A percentile compares a stretch with the other conserved stretches of the same genome.
These are phyloP conservation scores for Leptopilina boulardi DNA, from an alignment of 1,140 invertebrate species.

Conservation along the genomic window DNA sequence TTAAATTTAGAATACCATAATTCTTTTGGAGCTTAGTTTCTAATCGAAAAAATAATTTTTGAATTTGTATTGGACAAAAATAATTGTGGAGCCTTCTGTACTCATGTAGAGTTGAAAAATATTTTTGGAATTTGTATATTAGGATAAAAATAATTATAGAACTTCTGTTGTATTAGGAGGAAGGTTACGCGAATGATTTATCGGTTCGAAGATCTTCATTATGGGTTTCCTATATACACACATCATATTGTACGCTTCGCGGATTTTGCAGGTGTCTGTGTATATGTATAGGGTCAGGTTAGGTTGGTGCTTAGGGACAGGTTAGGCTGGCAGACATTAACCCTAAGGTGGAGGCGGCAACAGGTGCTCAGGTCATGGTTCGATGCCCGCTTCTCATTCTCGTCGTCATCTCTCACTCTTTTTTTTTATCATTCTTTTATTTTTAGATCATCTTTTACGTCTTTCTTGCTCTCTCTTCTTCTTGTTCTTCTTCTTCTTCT, in stretches of 20 bases:
- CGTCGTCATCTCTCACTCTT: not conserved
- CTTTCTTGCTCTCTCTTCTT: conserved; percentile 15
- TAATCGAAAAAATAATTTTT: too few species aligned
- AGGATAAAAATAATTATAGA: too few species aligned
- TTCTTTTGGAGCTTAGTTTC: too few species aligned
- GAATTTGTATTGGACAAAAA: too few species aligned
- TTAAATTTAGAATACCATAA: too few species aligned
- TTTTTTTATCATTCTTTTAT: not conserved
- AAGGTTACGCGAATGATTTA: too few species aligned
- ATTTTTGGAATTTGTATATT: too few species aligned
- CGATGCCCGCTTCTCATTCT: conserved; percentile 59
- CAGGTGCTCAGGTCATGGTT: conserved; percentile 70
- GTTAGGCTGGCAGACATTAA: conserved; percentile 1
- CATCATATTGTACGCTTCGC: not conserved
- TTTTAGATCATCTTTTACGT: not conserved
- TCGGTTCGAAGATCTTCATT: not conserved
- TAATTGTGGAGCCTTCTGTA: too few species aligned
- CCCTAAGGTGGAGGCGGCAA: conserved; percentile 62
- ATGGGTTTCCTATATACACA: not conserved
- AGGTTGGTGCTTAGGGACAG: not conserved
- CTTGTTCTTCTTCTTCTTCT: too few species aligned
- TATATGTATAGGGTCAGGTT: not conserved
- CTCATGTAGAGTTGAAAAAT: too few species aligned
- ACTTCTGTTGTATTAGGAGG: too few species aligned
- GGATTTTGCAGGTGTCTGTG: too few species aligned